Base-by-base conservation (phyloP, 2,113 vertebrate genomes). In the Xiphophorus hellerii region DNA sequence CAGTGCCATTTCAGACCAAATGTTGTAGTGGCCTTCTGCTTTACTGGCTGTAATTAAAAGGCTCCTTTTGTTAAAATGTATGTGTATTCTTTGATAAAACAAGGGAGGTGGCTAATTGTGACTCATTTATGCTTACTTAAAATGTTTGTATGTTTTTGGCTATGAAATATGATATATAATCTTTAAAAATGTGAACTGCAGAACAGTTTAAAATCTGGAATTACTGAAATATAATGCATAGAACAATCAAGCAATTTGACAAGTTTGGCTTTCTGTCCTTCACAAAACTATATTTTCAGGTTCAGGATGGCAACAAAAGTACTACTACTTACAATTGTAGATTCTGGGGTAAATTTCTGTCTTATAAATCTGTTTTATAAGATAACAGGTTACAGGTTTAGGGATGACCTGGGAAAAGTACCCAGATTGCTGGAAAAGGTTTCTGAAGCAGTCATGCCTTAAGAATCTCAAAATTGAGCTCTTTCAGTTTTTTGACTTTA, bases 401-500 rank as follows among this genome's bases (percentile, higher is more conserved):
- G 25, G 4, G 7, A 8, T 25, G 48, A 42, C 3, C 4, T 4
- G 14, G 14, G 44, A 48, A 48, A 48, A 20, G 15, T 58, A n/a
- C 25, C 51, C 8, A 9, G 8, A 25, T 25, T 58, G 9, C 51
- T 58, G 25, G 22, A n/a, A 58, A 58, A n/a, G 51, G 22, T 58
- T 58, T 58, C 51, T 58, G 8, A 25, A n/a, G 25, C 1, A 58
- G 51, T n/a, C 25, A 48, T 48, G 17, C 17, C 44, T 48, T 48
- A 48, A 20, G 17, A 48, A 5, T 48, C 44, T 48, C 44, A 20
- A 48, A 48, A 20, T 20, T 20, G 44, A 17, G 44, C 14, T 10
- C 51, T 58, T 58, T 58, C 17, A 30, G 66, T 25, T 8, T 42
- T 33, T 78, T 5, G 74, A 44, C 82, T 58, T 20, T 39, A 3